Base-by-base conservation (phyloP, 92 coral and sea anemone genomes). In the Bergia puertoricense region DNA sequence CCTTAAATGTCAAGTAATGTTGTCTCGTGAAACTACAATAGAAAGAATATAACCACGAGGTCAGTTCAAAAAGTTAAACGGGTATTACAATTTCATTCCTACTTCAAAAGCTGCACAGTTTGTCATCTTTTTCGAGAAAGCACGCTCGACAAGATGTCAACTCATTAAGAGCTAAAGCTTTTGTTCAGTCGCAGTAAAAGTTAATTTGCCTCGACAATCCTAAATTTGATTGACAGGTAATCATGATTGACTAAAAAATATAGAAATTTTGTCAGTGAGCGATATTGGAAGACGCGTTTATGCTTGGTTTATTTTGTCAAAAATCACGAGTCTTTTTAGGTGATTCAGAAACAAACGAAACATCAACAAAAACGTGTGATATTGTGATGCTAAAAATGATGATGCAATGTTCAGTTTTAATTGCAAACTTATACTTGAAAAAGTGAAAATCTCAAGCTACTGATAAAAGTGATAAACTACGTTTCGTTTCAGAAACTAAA, bases 191-290 rank as follows among this genome's bases (percentile, higher is more conserved):
- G 57, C 18, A 62, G 85, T 81, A 62, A 83, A 80, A 83, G 78
- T 46, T 71, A 71, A 84, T 84, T 84, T 82, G 18, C 76, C n/a
- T n/a, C 40, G 42, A 48, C 48, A 84, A 68, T 37, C 66, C 36
- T 48, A 71, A 71, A 16, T 71, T 84, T 84, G 87, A 84, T 72
- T 84, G 87, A 72, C 87, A 84, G 78, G 79, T 36, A 84, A 59
- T 72, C n/a, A 22, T 30, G 45, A 79, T 84, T 84, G 72, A 46
- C 66, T 30, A 11, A 36, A 30, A 46, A 30, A 45, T 68, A 48
- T 30, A 84, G 23, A 84, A 23, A 30, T 50, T 84, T 51, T 23
- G 86, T 81, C 85, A 81, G 42, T 66, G 59, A 82, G 76, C 74
- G 67, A 82, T 82, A 82, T 41, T 84, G 30, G 40, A 44, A 36